These are phyloP conservation scores for Ectemnius continuus DNA, from an alignment of 2,888 invertebrate genomes.

Conservation along the genomic window DNA sequence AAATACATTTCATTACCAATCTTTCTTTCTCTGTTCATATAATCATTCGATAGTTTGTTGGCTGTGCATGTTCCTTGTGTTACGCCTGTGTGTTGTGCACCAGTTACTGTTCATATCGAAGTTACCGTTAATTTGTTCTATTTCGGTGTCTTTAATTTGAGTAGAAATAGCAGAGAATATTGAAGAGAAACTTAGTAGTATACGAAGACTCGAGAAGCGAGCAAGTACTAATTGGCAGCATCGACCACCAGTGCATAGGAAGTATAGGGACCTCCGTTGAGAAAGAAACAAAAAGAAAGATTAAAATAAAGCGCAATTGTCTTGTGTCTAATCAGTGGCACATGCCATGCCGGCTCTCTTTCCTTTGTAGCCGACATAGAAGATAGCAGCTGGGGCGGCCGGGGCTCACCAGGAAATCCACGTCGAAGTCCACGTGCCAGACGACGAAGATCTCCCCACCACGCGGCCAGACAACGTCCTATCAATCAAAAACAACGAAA, in stretches of 20 bases:
- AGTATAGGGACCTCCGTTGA: conserved; percentile 9
- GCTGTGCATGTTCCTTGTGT: conserved; percentile 52
- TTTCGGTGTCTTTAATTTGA: conserved; percentile 1
- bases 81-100: conserved; percentile 53
- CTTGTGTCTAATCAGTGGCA: conserved; percentile 70
- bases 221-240: conserved; percentile 29
- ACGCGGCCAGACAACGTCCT: conserved; percentile 49
- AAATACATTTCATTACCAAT: conserved; percentile 3
- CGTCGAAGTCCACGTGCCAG: conserved; percentile 65
- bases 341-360: conserved; percentile 69
- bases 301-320: conserved; percentile 44
- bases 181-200: conserved; percentile 9
- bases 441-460: conserved; percentile 65
- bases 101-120: conserved; percentile 37
- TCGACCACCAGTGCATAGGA: conserved; percentile 31
- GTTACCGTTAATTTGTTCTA: conserved; percentile 3
- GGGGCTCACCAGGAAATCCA: conserved; percentile 69
- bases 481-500: conserved; percentile 67
- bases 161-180: too few relatives aligned
- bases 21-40: conserved; percentile 45
- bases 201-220: conserved; percentile 33
- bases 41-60: conserved; percentile 31
- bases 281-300: conserved; percentile 40
- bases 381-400: conserved; percentile 75
- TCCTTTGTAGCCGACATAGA: conserved; percentile 74